Base-by-base conservation (phyloP, 1,140 invertebrate species). In the Cheumatopsyche charites region DNA sequence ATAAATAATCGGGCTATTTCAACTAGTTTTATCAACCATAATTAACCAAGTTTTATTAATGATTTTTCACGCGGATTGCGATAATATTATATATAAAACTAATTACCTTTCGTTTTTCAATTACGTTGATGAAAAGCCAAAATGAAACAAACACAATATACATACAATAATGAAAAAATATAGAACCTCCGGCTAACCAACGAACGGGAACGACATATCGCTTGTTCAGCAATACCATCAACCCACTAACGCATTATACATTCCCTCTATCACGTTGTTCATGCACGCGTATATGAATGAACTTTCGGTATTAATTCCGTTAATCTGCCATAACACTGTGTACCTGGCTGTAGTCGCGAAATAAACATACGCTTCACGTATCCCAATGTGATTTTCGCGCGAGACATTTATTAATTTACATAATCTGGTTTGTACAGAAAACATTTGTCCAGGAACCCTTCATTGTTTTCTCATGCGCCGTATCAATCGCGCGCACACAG, bases 361-460 rank as follows among this genome's bases (percentile, higher is more conserved):
- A 58, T 26, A 58, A 58, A 58, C 55, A 58, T 58, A 58, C 55
- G 55, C 55, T 52, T 52, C 55, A 12, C 55, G 11, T 25, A 58
- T 19, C 55, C 12, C 17, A 7, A 58, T 25, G 23, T 58, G 21
- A 58, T 58, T 58, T 58, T 58, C 21, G 21, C 13, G 13, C 55
- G 12, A 13, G 23, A 25, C 55, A 58, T 58, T 58, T 58, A 58
- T 58, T 58, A 58, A 58, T 58, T 58, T 58, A 23, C 55, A 58
- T 58, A 58, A 58, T 58, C 55, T 58, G 21, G 21, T 58, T 25
- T 58, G 23, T 19, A 25, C 4, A 23, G 55, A 58, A 58, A 58
- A 58, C 55, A 58, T 58, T 58, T 23, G 55, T 23, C 55, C 4
- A 58, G 21, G 55, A 58, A 25, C 55, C 55, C 11, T 47, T n/a